Evolutionary conservation across 37 sponge, comb jelly and placozoan species (phyloP).

Genomic region (Spongilla lacustris): DNA sequence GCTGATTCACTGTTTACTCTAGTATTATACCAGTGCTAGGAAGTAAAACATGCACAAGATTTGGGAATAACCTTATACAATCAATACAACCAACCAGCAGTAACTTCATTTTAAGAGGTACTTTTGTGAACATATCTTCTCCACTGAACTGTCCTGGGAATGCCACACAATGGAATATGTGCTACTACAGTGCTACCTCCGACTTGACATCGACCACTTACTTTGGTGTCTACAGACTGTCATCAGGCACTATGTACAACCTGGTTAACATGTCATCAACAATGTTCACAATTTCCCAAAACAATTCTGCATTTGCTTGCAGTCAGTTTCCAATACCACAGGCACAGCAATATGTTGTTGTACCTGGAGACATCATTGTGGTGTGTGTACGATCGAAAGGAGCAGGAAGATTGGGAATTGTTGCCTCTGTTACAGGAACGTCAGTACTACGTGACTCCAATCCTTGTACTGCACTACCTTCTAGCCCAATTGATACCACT

Average conservation of each 20-base stretch:
- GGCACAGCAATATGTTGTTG: not conserved
- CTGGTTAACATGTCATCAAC: not conserved
- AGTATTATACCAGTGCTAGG: not conserved
- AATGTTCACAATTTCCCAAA: not conserved
- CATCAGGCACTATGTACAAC: not conserved
- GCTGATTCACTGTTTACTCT: not conserved
- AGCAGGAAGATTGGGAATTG: not conserved
- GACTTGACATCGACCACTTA: not conserved
- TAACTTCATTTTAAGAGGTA: too few species aligned
- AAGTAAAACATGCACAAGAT: not conserved
- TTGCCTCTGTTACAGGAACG: not conserved
- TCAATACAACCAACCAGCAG: too few species aligned
- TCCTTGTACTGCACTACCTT: not conserved
- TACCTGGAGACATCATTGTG: not conserved
- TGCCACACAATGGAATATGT: not conserved
- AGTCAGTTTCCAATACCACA: not conserved
- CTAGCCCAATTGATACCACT: not conserved
- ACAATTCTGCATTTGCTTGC: not conserved
- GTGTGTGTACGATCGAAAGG: not conserved
- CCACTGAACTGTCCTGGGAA: not conserved
- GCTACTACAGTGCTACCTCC: not conserved
- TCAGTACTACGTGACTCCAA: not conserved
- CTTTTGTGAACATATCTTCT: not conserved
- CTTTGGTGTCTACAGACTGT: not conserved
- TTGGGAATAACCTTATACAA: not conserved